These are phyloP conservation scores for Clistopyga incitator DNA, from an alignment of 2,888 invertebrate species.

Conservation along the genomic window DNA sequence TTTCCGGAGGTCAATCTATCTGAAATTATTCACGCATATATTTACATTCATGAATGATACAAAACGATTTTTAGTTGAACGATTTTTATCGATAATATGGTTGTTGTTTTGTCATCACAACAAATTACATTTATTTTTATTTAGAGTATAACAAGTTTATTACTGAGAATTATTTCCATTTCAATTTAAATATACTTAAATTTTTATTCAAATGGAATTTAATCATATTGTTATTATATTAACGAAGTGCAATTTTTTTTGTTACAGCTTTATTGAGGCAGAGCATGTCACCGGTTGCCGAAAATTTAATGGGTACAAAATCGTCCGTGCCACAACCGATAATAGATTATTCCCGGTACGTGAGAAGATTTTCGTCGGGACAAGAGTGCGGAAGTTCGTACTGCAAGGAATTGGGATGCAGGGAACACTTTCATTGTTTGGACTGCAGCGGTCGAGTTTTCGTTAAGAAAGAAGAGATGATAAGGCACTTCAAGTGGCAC, in stretches of 20 bases:
- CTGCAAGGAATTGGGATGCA: constrained; percentile 95
- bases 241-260: constrained; percentile 50
- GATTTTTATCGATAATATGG: too few relatives aligned
- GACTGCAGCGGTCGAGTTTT: constrained; percentile 95
- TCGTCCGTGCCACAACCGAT: constrained; percentile 87
- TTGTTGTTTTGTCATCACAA: too few relatives aligned
- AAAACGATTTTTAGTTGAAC: too few relatives aligned
- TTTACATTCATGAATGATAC: too few relatives aligned
- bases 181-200: neutral
- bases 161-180: neutral
- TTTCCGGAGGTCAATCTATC: neutral
- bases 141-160: too few relatives aligned
- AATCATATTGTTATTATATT: neutral
- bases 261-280: constrained; percentile 86
- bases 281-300: constrained; percentile 84
- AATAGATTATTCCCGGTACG: constrained; percentile 95
- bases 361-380: constrained; percentile 93
- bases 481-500: constrained; percentile 99
- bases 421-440: constrained; percentile 97
- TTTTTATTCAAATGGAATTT: too few relatives aligned
- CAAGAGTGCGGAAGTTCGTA: constrained; percentile 93
- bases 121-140: too few relatives aligned
- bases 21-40: too few relatives aligned
- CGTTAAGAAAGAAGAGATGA: constrained; percentile 99
- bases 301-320: constrained; percentile 82